Base-by-base conservation (phyloP, 2,888 invertebrate species). In the Scaptomyza tumidula region DNA sequence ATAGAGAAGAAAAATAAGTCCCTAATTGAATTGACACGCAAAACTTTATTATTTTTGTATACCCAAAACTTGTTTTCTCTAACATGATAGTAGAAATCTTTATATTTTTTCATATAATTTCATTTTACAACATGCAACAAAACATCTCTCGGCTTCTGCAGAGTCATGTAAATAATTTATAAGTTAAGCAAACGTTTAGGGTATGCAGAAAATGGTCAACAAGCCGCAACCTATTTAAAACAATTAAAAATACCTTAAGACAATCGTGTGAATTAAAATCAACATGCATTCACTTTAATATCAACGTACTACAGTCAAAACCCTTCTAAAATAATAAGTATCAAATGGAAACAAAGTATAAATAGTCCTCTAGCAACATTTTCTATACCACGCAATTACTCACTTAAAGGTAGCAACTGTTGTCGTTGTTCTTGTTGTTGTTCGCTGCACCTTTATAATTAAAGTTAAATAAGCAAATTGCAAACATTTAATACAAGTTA, bases 401-500 rank as follows among this genome's bases (percentile, higher is more conserved):
- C 69, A 78, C 31, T 72, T 65, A 71, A 44, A n/a, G 27, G 39
- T 43, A 45, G 60, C 64, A 62, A 58, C 61, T 60, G 67, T 57
- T 61, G 48, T 49, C 60, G 50, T 54, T 54, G 59, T 19, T 43
- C 16, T 37, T 58, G 39, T 52, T 48, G 29, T 27, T 50, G 2
- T 35, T 62, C 24, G 71, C 74, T 77, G 75, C 71, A 71, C 73
- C 71, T 65, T 65, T 75, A 64, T 86, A 86, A 86, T 88, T 88
- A 88, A 84, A 86, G 74, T 77, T 81, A 87, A 88, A 84, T 77
- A 86, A 81, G 85, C 70, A 86, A 88, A 88, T 88, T 80, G 88
- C 81, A 74, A 78, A 62, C 89, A 86, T 88, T 86, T 86, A 86
- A 87, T 88, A 86, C 89, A 85, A 86, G 80, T 84, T 84, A 87